These are phyloP conservation scores for Ectropis grisescens DNA, from an alignment of 1,140 invertebrate genomes.

Conservation along the genomic window DNA sequence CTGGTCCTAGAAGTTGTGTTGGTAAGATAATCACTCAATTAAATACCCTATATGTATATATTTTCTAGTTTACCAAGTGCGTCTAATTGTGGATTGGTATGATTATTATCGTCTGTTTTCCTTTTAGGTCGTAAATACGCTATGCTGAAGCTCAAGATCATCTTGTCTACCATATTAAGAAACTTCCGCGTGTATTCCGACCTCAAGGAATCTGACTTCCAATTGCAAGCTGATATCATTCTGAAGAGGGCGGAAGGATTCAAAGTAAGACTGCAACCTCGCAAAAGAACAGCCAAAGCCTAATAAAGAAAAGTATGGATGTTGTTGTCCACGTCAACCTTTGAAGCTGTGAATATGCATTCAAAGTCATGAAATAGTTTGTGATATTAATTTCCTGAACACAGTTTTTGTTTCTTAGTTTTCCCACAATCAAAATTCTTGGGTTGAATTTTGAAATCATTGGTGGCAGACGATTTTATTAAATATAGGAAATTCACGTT, in stretches of 20 bases:
- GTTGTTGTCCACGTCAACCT: slow-evolving; percentile 2
- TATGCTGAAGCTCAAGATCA: slow-evolving; percentile 88
- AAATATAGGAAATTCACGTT: slow-evolving; percentile 21
- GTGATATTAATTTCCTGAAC: no score
- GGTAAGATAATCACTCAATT: slow-evolving; percentile 67
- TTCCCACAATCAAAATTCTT: no score
- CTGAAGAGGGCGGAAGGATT: slow-evolving; percentile 88
- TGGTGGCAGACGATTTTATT: slow-evolving; percentile 35
- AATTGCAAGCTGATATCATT: slow-evolving; percentile 87
- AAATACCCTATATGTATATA: no score
- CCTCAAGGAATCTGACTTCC: slow-evolving; percentile 80
- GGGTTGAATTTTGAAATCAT: slow-evolving; percentile 25
- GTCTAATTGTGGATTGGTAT: no score
- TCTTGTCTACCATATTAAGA: slow-evolving; percentile 88
- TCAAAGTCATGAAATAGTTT: no score
- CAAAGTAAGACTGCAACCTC: slow-evolving; percentile 77
- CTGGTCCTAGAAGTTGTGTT: slow-evolving; percentile 87
- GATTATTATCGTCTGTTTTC: no score
- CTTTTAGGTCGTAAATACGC: slow-evolving; percentile 87
- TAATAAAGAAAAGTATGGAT: slow-evolving; percentile 21
- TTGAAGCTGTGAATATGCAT: no score
- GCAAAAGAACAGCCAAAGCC: slow-evolving; percentile 64
- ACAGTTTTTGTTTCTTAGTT: slow-evolving; percentile 23
- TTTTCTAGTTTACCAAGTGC: no score
- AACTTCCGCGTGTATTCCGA: slow-evolving; percentile 83